Percentiles rank a stretch among this genome's conserved stretches.
These are phyloP conservation scores for Darevskia mixta DNA, from an alignment of 2,797 vertebrate species.

Conservation along the genomic window DNA sequence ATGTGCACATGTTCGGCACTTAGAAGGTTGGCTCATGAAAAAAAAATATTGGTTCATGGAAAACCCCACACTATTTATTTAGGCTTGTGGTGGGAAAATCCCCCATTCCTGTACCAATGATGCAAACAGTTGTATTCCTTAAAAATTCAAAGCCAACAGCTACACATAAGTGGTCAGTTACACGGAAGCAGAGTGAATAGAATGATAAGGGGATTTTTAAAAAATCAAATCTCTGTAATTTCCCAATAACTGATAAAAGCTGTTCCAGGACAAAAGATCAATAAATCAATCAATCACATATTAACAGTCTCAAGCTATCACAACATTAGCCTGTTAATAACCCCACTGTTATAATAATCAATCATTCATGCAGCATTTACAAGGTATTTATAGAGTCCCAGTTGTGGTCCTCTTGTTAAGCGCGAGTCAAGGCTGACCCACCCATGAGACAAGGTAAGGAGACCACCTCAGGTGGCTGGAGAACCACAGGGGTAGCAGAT, in stretches of 20 bases:
- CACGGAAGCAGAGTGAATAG: neutral
- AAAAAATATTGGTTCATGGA: neutral
- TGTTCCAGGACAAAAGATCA: neutral
- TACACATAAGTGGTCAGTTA: neutral
- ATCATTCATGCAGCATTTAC: too few relatives aligned
- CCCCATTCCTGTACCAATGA: neutral
- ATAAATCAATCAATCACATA: conserved; percentile 1
- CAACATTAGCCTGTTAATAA: neutral
- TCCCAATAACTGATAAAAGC: neutral
- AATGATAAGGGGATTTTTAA: neutral
- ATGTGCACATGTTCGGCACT: too few relatives aligned
- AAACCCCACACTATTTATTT: neutral
- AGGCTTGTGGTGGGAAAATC: neutral
- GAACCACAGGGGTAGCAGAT: too few relatives aligned
- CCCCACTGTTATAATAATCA: too few relatives aligned
- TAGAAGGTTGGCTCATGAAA: neutral
- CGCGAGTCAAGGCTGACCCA: too few relatives aligned
- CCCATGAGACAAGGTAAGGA: too few relatives aligned
- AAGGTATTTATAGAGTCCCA: too few relatives aligned
- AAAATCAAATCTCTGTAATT: neutral
- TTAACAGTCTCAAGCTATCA: neutral
- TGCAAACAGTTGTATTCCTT: neutral
- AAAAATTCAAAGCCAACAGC: neutral
- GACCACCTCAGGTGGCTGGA: too few relatives aligned
- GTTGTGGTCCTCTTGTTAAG: too few relatives aligned